Percentiles rank a stretch among this genome's conserved stretches.
These are phyloP conservation scores for Caenorhabditis afra DNA, from an alignment of 2,888 invertebrate genomes.

Conservation along the genomic window DNA sequence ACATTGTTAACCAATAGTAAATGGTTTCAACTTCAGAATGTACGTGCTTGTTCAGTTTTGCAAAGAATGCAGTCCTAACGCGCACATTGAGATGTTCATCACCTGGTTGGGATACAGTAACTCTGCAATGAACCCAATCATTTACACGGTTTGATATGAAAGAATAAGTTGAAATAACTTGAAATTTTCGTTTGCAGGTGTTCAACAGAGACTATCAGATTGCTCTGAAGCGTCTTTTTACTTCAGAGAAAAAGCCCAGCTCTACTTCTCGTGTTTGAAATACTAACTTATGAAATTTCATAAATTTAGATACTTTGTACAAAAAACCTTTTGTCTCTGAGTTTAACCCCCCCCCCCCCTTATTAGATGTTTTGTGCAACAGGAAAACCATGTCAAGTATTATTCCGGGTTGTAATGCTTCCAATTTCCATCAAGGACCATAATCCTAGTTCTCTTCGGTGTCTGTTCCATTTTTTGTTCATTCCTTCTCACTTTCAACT, in stretches of 20 bases:
- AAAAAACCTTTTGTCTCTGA: not conserved
- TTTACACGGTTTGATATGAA: constrained; percentile 75
- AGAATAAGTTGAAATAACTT: not conserved
- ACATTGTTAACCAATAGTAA: not conserved
- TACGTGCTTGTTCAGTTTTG: constrained; percentile 80
- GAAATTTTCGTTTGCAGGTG: constrained; percentile 71
- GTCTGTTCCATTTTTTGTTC: not conserved
- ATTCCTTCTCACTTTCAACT: not conserved
- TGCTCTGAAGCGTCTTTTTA: constrained; percentile 79
- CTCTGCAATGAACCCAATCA: constrained; percentile 81
- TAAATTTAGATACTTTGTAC: too few relatives aligned
- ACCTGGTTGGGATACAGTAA: constrained; percentile 80
- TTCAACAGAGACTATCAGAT: constrained; percentile 81
- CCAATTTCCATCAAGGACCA: constrained; percentile 19
- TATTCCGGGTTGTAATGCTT: constrained; percentile 50
- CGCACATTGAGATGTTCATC: constrained; percentile 81
- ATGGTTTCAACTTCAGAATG: constrained; percentile 70
- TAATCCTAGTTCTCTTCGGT: constrained; percentile 36
- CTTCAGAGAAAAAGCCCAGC: constrained; percentile 61
- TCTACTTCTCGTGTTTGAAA: constrained; percentile 50
- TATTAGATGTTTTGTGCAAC: constrained; percentile 14
- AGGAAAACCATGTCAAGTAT: constrained; percentile 36
- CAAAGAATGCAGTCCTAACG: constrained; percentile 73
- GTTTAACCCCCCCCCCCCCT: not conserved
- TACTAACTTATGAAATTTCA: not conserved